Base-by-base conservation (phyloP, 2,113 vertebrate genomes). In the Lepus timidus region DNA sequence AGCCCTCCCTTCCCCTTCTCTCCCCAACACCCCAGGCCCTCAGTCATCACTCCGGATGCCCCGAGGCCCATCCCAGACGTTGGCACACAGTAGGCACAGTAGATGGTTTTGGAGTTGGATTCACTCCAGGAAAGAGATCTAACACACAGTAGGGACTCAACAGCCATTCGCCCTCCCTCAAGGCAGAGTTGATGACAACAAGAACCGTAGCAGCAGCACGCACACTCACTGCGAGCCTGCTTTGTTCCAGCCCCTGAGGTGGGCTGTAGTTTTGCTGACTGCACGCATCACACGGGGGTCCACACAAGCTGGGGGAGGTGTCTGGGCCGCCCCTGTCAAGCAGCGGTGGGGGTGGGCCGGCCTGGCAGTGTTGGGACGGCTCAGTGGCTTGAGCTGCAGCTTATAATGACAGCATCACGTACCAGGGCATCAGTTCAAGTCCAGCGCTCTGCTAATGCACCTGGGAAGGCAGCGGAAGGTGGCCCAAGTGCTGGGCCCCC, bases 101-200 rank as follows among this genome's bases (percentile, higher is more conserved):
- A 93, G 67, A 68, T 49, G 51, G 16, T 85, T 87, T 65, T 74
- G 44, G 67, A 23, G 52, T n/a, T 9, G 61, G 31, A 86, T 39
- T 93, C 27, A 75, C 85, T 74, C 70, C 3, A 1, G 80, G n/a
- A 58, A 22, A 79, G 16, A 33, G 61, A 16, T 65, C 27, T 31
- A 58, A 67, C n/a, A 33, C 70, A 76, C 22, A 89, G 83, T 44
- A 96, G 83, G 74, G 80, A 27, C 51, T 87, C 8, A 31, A n/a
- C 6, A 91, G 49, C 70, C 7, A 19, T 49, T 70, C 31, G 44
- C 65, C 78, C 51, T 64, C 33, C 23, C 73, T 31, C 51, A 70
- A 85, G n/a, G 31, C 82, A 78, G 67, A 87, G 44, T 49, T 68
- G 58, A 75, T 39, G 33, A 27, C n/a, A 17, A 1, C 8, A 20